Evolutionary conservation across 2,113 vertebrate genomes (phyloP), one percentile per base, ranked within the genome.

Genomic region (Cyphomyrus plagiostoma): DNA sequence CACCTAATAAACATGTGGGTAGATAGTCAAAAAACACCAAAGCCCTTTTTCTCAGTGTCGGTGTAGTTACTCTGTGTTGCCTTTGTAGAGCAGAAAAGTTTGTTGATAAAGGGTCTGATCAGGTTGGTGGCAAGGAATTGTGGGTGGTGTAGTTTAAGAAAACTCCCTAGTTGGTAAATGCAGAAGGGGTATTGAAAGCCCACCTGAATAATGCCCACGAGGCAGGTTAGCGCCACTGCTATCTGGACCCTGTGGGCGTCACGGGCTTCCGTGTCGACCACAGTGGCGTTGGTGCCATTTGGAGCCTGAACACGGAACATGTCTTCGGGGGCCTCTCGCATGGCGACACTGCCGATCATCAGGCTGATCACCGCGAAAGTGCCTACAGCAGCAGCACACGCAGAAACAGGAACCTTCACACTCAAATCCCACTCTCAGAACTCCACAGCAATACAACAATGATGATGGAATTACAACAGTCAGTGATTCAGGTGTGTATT

Each of bases 301-400:
- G 90, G 91, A 35, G 91, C 93, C 56, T 35, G 66, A 0, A 93
- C 58, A 19, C 89, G 86, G 89, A 96, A 97, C 88, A 84, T 94
- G 83, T 95, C 94, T 94, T 99, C 98, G 0, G 98, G 98, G 9
- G 95, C 98, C 92, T 98, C 94, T 90, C 98, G 96, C 82, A 98
- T 95, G 17, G 93, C 96, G 89, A 98, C 97, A 0, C 97, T 96
- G 0, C 98, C 98, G n/a, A 99, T 96, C 98, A 99, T 99, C 93
- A 99, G 95, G 92, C 98, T 99, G 88, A 99, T 97, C 13, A 99
- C 98, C 0, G 98, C 98, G 92, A 99, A 99, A 0, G 98, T 98
- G 8, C 98, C 98, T 99, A 94, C 52, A 88, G 4, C 74, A 19
- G 4, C 13, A 35, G 42, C 46, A 45, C 58, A 45, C 4, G 5